A percentile compares a stretch with the other conserved stretches of the same genome.
These are phyloP conservation scores for Triplophysa siluroides DNA, from an alignment of 2,113 vertebrate genomes.

Conservation along the genomic window DNA sequence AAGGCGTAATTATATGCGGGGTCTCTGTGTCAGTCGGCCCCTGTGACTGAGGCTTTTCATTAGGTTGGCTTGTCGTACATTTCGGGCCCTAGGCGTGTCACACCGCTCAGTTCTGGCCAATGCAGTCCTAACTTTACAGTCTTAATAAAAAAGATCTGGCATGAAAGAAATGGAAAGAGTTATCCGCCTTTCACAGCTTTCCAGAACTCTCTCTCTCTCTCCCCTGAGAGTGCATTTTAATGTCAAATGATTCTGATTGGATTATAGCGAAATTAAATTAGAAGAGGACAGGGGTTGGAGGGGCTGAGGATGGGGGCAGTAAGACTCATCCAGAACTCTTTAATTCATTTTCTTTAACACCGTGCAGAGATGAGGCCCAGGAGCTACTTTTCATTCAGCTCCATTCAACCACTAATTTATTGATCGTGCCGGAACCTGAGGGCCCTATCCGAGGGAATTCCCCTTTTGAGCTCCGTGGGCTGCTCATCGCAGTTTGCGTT, in stretches of 20 bases:
- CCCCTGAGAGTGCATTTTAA: slow-evolving; percentile 66
- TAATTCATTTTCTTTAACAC: slow-evolving; percentile 48
- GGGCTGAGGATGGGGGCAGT: slow-evolving; percentile 17
- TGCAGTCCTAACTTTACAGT: slow-evolving; percentile 41
- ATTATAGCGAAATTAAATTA: slow-evolving; percentile 61
- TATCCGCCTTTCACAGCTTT: slow-evolving; percentile 37
- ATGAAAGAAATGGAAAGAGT: slow-evolving; percentile 28
- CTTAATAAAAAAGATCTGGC: slow-evolving; percentile 49
- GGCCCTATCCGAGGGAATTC: slow-evolving; percentile 2
- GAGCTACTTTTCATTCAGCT: slow-evolving; percentile 21
- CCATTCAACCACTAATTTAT: slow-evolving; percentile 1
- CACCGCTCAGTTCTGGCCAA: slow-evolving; percentile 43
- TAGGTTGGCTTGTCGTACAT: slow-evolving; percentile 68
- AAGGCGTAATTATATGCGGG: slow-evolving; percentile 74
- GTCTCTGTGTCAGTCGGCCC: slow-evolving; percentile 73
- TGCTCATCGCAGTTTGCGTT: slow-evolving; percentile 15
- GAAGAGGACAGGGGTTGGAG: slow-evolving; percentile 32
- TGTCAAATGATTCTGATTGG: slow-evolving; percentile 71
- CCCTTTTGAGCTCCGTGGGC: neutral
- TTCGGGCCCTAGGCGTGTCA: slow-evolving; percentile 58
- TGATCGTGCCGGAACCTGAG: slow-evolving; percentile 2
- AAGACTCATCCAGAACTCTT: slow-evolving; percentile 24
- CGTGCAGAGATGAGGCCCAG: neutral
- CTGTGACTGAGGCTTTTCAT: slow-evolving; percentile 75
- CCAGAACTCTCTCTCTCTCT: slow-evolving; percentile 41